Percentiles rank a stretch among this genome's conserved stretches.
Conservation (phyloP, 1,140 invertebrate species). For the Neodiprion lecontei region DNA sequence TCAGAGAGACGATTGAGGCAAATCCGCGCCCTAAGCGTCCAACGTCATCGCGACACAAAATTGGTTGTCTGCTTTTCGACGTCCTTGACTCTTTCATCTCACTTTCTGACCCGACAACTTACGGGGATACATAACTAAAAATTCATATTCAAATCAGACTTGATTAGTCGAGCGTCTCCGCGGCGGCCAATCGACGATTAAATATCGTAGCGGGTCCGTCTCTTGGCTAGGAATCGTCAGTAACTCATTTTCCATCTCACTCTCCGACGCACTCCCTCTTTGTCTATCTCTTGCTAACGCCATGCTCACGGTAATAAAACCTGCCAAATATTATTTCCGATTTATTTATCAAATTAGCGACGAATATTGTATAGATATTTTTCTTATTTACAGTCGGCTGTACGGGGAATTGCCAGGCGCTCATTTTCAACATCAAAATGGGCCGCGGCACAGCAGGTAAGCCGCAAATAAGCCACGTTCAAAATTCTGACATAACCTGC, state of each 20-base stretch:
- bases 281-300: neutral
- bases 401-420: constrained; percentile 51
- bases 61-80: neutral
- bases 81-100: neutral
- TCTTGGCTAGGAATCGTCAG: neutral
- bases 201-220: neutral
- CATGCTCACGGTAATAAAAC: constrained; percentile 54
- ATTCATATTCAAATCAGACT: neutral
- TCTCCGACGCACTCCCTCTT: neutral
- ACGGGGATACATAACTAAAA: neutral
- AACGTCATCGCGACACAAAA: neutral
- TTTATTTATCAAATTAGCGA: neutral
- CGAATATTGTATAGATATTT: constrained; percentile 1
- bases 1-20: neutral
- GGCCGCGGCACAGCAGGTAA: constrained; percentile 64
- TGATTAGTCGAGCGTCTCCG: too few species aligned
- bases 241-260: neutral
- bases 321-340: neutral
- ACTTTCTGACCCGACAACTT: neutral
- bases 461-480: constrained; percentile 6
- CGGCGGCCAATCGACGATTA: neutral
- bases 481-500: neutral
- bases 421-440: constrained; percentile 67
- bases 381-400: constrained; percentile 46
- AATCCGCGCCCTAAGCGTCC: neutral